Evolutionary conservation across 1,140 invertebrate genomes (phyloP), one percentile per base, ranked within the genome.

Genomic region (Stegodyphus dumicola): DNA sequence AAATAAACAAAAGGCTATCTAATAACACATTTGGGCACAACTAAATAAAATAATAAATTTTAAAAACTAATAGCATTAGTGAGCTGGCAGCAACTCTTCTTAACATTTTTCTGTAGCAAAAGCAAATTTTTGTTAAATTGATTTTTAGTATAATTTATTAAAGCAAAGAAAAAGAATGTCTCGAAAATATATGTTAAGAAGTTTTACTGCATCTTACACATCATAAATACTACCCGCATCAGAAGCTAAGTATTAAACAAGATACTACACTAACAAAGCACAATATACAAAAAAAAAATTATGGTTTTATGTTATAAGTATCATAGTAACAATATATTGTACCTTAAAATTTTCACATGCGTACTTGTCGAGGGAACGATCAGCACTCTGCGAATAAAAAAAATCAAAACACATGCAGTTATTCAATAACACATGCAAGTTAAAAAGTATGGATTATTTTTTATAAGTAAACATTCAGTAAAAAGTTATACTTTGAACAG

Each of bases 261-360:
- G 66, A 11, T 70, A 67, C 17, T 67, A 17, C 11, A 67, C 7
- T n/a, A 67, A 17, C 2, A 17, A n/a, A 67, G 7, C 17, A 18
- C 65, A 67, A 67, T 60, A 67, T 67, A 17, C 65, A 67, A 67
- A 49, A 77, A 66, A 65, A 83, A 7, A 15, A 1, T 33, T 33
- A 33, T 33, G 33, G 33, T 33, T 33, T 33, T 33, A 33, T 33
- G 3, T 33, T 33, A 33, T 33, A 33, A 33, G 33, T 33, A 33
- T 33, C 33, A 33, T 33, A 33, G 33, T 33, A 33, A 33, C 33
- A 33, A 15, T 64, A 56, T 66, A 65, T 51, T 78, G 56, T 85
- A 85, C 81, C 81, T 85, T 67, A 56, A 60, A 70, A 60, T 69
- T 76, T 71, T 77, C 64, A 77, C 81, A 85, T 85, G 73, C 81